A percentile compares a stretch with the other conserved stretches of the same genome.
Evolutionary conservation across 2,888 invertebrate genomes (phyloP).

Genomic region (Mythimna vitellina): DNA sequence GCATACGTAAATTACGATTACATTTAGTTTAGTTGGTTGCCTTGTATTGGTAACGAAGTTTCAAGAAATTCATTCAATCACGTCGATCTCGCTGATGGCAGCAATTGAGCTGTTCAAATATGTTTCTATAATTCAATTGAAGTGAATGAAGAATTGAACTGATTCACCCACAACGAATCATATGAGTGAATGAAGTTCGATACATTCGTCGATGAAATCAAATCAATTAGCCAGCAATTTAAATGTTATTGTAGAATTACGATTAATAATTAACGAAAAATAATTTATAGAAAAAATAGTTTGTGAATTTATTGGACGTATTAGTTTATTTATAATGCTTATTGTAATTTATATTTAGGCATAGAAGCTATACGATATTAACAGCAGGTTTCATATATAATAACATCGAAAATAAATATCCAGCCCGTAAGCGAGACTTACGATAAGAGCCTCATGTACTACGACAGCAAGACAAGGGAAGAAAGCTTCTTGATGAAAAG

Average conservation of each 20-base stretch:
- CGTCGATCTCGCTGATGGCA: neutral
- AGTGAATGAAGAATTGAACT: neutral
- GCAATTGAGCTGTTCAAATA: constrained; percentile 9
- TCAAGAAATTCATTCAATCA: too few species aligned
- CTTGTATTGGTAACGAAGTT: too few species aligned
- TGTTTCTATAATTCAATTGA: constrained; percentile 3
- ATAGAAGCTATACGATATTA: constrained; percentile 3
- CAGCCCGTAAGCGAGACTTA: neutral
- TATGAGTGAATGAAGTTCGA: neutral
- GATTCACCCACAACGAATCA: neutral
- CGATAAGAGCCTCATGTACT: too few species aligned
- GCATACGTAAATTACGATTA: too few species aligned
- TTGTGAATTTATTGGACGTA: neutral
- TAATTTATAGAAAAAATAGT: neutral
- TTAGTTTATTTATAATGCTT: neutral
- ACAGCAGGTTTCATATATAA: neutral
- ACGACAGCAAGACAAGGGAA: neutral
- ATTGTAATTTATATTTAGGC: constrained; percentile 5
- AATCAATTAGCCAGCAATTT: too few species aligned
- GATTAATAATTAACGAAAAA: too few species aligned
- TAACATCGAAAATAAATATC: constrained; percentile 10
- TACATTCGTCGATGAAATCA: neutral
- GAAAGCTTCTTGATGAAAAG: neutral
- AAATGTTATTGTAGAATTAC: neutral
- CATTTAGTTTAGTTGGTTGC: too few species aligned